Evolutionary conservation across 2,888 invertebrate genomes (phyloP).

Genomic region (Leptarthrus brevirostris): DNA sequence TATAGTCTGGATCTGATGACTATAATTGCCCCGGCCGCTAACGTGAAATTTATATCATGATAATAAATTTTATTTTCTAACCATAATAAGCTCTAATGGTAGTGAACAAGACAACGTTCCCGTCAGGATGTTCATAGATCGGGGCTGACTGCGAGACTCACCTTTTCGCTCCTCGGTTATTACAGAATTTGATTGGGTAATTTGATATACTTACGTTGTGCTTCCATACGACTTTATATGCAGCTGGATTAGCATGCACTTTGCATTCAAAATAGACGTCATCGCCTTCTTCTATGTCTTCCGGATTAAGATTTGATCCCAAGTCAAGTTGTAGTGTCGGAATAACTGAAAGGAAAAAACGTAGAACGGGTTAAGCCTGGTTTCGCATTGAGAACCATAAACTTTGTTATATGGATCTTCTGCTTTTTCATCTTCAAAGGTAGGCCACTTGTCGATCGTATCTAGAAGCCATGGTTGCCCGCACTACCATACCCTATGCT

Average conservation of each 20-base stretch:
- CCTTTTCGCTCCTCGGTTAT: not conserved
- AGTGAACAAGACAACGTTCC: not conserved
- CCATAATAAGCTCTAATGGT: constrained; percentile 33
- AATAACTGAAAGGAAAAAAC: constrained; percentile 69
- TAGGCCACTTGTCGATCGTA: too few species aligned
- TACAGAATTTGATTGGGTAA: not conserved
- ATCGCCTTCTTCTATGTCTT: constrained; percentile 83
- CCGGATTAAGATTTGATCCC: constrained; percentile 80
- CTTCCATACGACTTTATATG: constrained; percentile 84
- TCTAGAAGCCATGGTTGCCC: too few species aligned
- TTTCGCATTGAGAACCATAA: too few species aligned
- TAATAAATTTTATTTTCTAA: constrained; percentile 37
- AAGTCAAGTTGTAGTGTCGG: constrained; percentile 77
- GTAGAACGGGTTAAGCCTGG: too few species aligned
- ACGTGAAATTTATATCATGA: constrained; percentile 33
- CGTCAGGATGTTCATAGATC: constrained; percentile 17
- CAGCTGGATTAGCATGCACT: constrained; percentile 80
- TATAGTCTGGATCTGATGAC: constrained; percentile 32
- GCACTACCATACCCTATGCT: too few species aligned
- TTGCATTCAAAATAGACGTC: constrained; percentile 86
- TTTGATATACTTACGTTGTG: constrained; percentile 76
- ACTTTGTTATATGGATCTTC: too few species aligned
- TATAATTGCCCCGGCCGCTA: constrained; percentile 37
- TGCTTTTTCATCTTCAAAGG: too few species aligned
- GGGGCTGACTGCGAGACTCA: not conserved